Evolutionary conservation across 1,140 invertebrate genomes (phyloP), one percentile per base, ranked within the genome.

Genomic region (Aphis gossypii): DNA sequence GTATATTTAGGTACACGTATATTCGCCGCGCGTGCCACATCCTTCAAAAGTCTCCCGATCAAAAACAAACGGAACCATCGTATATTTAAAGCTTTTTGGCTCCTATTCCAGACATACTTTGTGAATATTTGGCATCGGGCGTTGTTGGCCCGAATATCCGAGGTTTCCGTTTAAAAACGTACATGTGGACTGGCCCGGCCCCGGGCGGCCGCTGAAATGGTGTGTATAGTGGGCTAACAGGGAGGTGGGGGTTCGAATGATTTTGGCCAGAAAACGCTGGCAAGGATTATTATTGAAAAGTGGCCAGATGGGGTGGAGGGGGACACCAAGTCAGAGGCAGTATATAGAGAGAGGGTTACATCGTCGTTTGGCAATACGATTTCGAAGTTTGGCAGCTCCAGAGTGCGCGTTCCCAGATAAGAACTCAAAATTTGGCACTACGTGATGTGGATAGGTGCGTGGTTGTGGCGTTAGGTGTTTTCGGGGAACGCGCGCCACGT

Each of bases 211-310:
- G 91, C 41, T 23, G 38, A 76, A 14, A n/a, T 35, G 30, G n/a
- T 35, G 35, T 23, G 88, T 38, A 11, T 48, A 76, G 88, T 56
- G 51, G 48, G 21, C 48, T 21, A 35, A 51, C 54, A 38, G 35
- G 54, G 35, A 35, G 51, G 87, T 51, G 48, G 21, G 48, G 51
- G 48, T 18, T 76, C 20, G 46, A 46, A 23, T 38, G 82, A 54
- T 84, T 93, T 93, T 93, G 92, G 92, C 92, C 82, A 44, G 92
- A 93, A 93, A 93, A 86, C 92, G 82, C 92, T 93, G 92, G 92
- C 92, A 93, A 93, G 46, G 82, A 93, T 93, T 93, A 93, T 93
- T 93, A 93, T 93, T 93, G 92, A 93, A 93, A 93, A 93, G 68
- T 93, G 92, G 92, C 92, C 92, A 93, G 92, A 84, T 83, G 60